Evolutionary conservation across 2,888 invertebrate genomes (phyloP), one percentile per base, ranked within the genome.

Genomic region (Anthrax anthrax): DNA sequence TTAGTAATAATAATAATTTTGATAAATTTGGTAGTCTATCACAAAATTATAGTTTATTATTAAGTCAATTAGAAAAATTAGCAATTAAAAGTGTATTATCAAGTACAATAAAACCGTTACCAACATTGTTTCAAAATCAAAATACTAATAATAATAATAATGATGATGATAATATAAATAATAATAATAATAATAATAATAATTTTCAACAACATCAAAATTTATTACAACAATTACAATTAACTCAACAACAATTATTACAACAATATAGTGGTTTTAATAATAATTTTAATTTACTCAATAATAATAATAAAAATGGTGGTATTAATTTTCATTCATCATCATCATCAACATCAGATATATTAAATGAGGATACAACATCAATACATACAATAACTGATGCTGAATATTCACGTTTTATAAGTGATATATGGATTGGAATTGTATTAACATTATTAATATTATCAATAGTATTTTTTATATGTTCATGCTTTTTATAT

Each of bases 391-490:
- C 16, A 19, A 52, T 56, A 37, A 57, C 60, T 2, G 72, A 73
- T 53, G 67, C 64, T 8, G 71, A 72, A 51, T 74, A 75, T 55
- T 72, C 75, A 47, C 71, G 74, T 50, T 72, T 76, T 50, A 65
- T 76, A 48, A 74, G 76, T 45, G 78, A 78, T 57, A 72, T 78
- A 45, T 78, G 77, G 77, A 74, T 78, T 42, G 77, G 77, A 9
- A 72, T 77, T 38, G 75, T 77, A 17, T 60, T 78, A 16, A 75
- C 77, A 29, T 62, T 77, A 38, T 71, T 78, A 61, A 75, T 77
- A 47, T 65, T 77, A 18, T 74, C 74, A 55, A 75, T 77, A 59
- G 71, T 77, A 46, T 76, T 76, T 59, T 77, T 77, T 58, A 74
- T 78, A 60, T 78, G 77, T 57, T 72, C 75, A 45, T 78, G 77